Evolutionary conservation across 2,797 vertebrate genomes (phyloP).

Genomic region (Spea hammondii): DNA sequence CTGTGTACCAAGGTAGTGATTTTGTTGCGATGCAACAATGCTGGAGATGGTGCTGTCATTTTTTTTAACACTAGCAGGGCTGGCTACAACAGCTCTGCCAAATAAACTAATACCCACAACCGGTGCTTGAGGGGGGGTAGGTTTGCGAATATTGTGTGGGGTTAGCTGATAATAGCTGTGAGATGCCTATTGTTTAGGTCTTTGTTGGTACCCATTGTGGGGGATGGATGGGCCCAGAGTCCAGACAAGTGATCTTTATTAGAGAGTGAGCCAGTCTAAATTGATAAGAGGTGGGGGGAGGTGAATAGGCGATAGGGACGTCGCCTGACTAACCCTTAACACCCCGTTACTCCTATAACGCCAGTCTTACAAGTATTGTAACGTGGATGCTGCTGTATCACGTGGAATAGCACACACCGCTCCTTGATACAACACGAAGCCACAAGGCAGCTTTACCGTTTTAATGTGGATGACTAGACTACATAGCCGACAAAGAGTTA

Average conservation of each 20-base stretch:
- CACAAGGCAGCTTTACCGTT: too few relatives aligned
- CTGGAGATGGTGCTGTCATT: background rate
- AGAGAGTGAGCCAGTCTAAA: background rate
- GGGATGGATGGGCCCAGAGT: conserved; percentile 29
- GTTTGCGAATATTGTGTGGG: too few relatives aligned
- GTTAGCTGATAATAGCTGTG: conserved; percentile 16
- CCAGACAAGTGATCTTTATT: conserved; percentile 27
- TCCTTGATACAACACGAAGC: background rate
- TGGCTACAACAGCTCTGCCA: background rate
- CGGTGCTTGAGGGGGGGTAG: too few relatives aligned
- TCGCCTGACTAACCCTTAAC: background rate
- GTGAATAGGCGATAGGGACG: conserved; percentile 23
- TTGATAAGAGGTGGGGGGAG: background rate
- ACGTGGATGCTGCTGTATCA: background rate
- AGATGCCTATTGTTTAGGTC: conserved; percentile 31
- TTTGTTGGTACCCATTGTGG: conserved; percentile 25
- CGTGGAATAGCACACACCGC: background rate
- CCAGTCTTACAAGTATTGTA: too few relatives aligned
- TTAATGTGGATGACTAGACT: too few relatives aligned
- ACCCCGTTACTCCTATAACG: too few relatives aligned
- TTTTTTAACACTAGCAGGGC: background rate
- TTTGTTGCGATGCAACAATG: background rate
- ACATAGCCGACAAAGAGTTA: too few relatives aligned
- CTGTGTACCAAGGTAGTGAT: background rate
- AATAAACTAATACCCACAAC: background rate